Evolutionary conservation across 2,797 vertebrate genomes (phyloP), one percentile per base, ranked within the genome.

Genomic region (Anolis apletophallus): DNA sequence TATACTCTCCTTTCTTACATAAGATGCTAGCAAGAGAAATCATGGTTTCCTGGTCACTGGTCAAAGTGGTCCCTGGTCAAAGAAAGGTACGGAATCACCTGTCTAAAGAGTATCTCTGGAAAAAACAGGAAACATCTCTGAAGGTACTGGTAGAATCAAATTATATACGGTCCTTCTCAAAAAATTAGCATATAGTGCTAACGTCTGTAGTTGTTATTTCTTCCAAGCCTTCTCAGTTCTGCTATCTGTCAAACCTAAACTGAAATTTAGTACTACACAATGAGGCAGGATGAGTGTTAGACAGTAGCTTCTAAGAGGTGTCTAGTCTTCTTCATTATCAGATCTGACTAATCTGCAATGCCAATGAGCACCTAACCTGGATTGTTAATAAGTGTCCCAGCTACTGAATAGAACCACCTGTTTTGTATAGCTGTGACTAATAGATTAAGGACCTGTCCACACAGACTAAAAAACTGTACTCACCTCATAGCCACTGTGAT

Each of bases 281-380:
- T 90, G 89, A 90, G 85, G 85, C 86, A 81, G 3, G 17, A 81
- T 52, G 19, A 50, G 82, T 57, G 54, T 86, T 91, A 85, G 90
- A 84, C 16, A 89, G 87, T 85, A 90, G 89, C 82, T 90, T 34
- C 3, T 23, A 16, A 3, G 23, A 36, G 77, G 90, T 90, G 50
- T 83, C 83, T 78, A 36, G 89, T 82, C 83, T 77, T 88, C 89
- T 88, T 90, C 87, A 85, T 81, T 91, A 91, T 91, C 87, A 90
- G 86, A 89, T 90, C 50, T 64, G 93, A 88, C 85, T 91, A 80
- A 55, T 36, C n/a, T 55, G 50, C 1, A 1, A 46, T 46, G 34
- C 59, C 92, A 92, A 75, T 88, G 87, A 85, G 61, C 8, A 1
- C 29, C 86, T 92, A 88, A 85, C 68, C 78, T 90, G 64, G 40